Evolutionary conservation across 2,888 invertebrate species (phyloP).

Genomic region (Heliconius ethilla): DNA sequence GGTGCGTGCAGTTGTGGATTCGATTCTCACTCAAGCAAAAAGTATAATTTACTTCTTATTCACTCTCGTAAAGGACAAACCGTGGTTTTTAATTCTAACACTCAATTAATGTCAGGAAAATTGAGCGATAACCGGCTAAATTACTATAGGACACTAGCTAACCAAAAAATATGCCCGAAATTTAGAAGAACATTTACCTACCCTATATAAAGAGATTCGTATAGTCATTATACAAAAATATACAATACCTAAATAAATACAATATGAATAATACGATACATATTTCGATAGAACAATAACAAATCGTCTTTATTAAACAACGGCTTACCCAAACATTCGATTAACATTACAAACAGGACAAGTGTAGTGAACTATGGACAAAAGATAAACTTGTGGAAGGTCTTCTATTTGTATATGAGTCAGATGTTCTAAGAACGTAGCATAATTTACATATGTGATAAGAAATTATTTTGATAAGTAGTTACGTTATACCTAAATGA

Average conservation of each 20-base stretch:
- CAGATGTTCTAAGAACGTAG: constrained; percentile 32
- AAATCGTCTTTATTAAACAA: constrained; percentile 27
- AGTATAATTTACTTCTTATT: background rate
- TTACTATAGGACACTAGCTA: too few species aligned
- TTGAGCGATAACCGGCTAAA: too few species aligned
- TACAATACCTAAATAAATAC: background rate
- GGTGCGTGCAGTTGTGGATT: too few species aligned
- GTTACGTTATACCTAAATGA: background rate
- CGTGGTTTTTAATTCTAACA: background rate
- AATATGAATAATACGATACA: constrained; percentile 9
- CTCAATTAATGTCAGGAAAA: too few species aligned
- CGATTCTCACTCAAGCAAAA: background rate
- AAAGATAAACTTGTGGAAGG: constrained; percentile 40
- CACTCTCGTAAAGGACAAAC: background rate
- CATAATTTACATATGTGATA: constrained; percentile 26
- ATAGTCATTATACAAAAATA: background rate
- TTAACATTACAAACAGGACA: constrained; percentile 39
- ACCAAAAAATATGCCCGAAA: background rate
- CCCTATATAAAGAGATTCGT: background rate
- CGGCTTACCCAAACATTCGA: constrained; percentile 37
- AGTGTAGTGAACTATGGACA: constrained; percentile 38
- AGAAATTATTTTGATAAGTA: constrained; percentile 25
- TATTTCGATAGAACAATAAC: constrained; percentile 22
- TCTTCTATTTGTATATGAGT: constrained; percentile 38
- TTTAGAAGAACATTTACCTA: background rate